phyloP scores from a whole-genome alignment of 2,888 invertebrate genomes.

The Pammene aurita region DNA sequence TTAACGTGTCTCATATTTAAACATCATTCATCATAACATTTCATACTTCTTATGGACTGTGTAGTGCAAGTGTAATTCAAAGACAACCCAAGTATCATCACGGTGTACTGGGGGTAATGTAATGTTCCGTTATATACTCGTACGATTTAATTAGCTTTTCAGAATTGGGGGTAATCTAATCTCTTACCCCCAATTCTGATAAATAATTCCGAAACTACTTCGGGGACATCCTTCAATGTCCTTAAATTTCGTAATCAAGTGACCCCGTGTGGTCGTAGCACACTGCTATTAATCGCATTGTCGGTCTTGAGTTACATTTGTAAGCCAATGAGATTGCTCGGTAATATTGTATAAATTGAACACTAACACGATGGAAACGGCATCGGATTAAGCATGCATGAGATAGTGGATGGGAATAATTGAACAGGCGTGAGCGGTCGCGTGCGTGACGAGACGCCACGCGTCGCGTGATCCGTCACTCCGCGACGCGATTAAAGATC shows the following conservation, averaged over 20 bases:
- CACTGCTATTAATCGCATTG: background rate
- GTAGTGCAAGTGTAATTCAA: too few relatives aligned
- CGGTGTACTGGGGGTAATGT: too few relatives aligned
- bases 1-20: too few relatives aligned
- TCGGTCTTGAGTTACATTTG: background rate
- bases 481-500: too few relatives aligned
- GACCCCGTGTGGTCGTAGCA: background rate
- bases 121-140: too few relatives aligned
- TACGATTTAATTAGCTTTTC: too few relatives aligned
- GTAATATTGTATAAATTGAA: constrained; percentile 25
- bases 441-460: background rate
- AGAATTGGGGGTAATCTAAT: too few relatives aligned
- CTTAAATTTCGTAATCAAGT: background rate
- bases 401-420: constrained; percentile 21
- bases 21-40: too few relatives aligned
- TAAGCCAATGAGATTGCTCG: background rate
- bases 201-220: background rate
- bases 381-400: constrained; percentile 3
- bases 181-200: background rate
- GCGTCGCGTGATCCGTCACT: background rate
- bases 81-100: too few relatives aligned
- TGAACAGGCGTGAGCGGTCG: constrained; percentile 13
- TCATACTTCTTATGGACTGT: too few relatives aligned
- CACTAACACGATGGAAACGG: constrained; percentile 17
- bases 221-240: background rate